A percentile compares a stretch with the other conserved stretches of the same genome.
phyloP scores from a whole-genome alignment of 2,113 vertebrate species.

The Toxostoma redivivum region DNA sequence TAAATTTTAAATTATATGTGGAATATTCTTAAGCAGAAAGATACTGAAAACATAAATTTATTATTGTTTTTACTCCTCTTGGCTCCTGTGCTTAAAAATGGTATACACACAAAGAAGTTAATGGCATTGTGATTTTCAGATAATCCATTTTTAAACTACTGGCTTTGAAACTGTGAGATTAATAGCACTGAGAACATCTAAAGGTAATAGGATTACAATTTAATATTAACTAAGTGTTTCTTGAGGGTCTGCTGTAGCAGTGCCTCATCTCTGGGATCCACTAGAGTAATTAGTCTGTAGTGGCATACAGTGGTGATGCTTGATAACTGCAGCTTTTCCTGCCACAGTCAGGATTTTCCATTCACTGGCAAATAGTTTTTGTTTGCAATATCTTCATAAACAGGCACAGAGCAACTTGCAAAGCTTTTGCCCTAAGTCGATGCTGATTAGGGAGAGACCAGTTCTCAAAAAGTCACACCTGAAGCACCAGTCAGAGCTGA shows the following conservation, averaged over 20 bases:
- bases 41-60: not conserved
- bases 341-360: not conserved
- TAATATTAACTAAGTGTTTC: slow-evolving; percentile 27
- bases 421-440: not conserved
- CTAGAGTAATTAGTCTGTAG: slow-evolving; percentile 31
- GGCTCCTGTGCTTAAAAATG: not conserved
- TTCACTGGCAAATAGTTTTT: not conserved
- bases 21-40: not conserved
- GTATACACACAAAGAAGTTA: not conserved
- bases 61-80: not conserved
- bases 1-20: not conserved
- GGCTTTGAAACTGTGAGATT: slow-evolving; percentile 28
- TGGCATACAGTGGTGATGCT: slow-evolving; percentile 40
- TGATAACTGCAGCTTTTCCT: slow-evolving; percentile 29
- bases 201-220: slow-evolving; percentile 37
- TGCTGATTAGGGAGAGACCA: not conserved
- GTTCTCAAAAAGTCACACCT: not conserved
- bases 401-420: not conserved
- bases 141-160: slow-evolving; percentile 20
- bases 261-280: not conserved
- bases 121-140: not conserved
- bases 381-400: not conserved
- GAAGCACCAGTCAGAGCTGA: not conserved
- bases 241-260: not conserved
- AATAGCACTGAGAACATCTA: slow-evolving; percentile 10